phyloP scores from a whole-genome alignment of 1,140 invertebrate genomes.

The Aricia agestis region DNA sequence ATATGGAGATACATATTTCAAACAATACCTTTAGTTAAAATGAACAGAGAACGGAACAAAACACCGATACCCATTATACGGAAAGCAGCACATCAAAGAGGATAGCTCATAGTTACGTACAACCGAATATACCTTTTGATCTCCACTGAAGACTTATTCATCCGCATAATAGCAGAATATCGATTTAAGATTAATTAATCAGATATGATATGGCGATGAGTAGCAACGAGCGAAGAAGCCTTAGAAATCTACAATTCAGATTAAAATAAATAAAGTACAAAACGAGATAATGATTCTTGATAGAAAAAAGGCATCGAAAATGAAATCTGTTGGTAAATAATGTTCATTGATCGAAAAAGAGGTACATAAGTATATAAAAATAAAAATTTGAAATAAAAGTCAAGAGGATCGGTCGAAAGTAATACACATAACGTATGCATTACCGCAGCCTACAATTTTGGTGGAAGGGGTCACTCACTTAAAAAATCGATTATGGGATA shows the following conservation, averaged over 20 bases:
- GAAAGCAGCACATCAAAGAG: background rate
- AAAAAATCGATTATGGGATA: too few species aligned
- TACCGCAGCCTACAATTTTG: too few species aligned
- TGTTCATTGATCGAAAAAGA: background rate
- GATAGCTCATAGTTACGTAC: background rate
- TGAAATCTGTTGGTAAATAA: background rate
- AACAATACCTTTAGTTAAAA: background rate
- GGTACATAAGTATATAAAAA: too few species aligned
- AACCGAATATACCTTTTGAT: background rate
- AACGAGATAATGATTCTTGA: background rate
- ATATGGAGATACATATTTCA: background rate
- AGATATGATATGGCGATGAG: background rate
- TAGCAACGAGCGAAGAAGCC: background rate
- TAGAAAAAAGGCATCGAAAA: background rate
- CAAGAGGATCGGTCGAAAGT: too few species aligned
- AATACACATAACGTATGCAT: too few species aligned
- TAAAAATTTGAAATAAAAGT: too few species aligned
- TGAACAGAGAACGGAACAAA: background rate
- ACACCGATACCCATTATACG: background rate
- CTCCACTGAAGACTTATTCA: background rate
- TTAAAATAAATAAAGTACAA: background rate
- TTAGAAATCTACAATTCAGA: background rate
- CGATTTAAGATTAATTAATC: background rate
- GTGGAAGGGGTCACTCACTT: too few species aligned
- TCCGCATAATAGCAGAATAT: background rate